Evolutionary conservation across 2,113 vertebrate species (phyloP).

Genomic region (Telmatochromis sp.): DNA sequence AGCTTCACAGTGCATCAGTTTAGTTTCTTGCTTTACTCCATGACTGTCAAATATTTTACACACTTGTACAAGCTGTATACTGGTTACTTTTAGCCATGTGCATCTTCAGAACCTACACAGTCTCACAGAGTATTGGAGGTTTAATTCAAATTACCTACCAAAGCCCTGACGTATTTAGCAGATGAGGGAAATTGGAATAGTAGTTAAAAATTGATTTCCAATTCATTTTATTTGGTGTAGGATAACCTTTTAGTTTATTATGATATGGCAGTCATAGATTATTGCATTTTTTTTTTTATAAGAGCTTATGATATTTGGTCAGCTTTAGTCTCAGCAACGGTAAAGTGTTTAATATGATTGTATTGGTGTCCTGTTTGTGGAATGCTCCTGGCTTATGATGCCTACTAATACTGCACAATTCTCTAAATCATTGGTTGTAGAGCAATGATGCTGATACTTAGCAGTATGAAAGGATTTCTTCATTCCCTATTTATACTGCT

Average conservation of each 20-base stretch:
- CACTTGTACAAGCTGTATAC: neutral
- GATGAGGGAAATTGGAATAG: neutral
- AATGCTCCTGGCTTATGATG: neutral
- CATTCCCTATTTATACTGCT: neutral
- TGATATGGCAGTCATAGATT: neutral
- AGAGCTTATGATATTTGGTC: neutral
- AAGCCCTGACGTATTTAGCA: neutral
- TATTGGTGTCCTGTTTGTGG: neutral
- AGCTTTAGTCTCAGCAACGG: neutral
- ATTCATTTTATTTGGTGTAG: neutral
- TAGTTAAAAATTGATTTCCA: neutral
- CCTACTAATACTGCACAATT: slow-evolving; percentile 45
- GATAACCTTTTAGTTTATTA: neutral
- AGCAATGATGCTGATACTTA: slow-evolving; percentile 39
- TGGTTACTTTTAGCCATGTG: neutral
- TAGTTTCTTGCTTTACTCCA: neutral
- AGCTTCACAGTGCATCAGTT: neutral
- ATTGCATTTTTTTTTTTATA: neutral
- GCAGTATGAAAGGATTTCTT: slow-evolving; percentile 24
- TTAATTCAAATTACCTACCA: slow-evolving; percentile 19
- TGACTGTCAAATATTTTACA: neutral
- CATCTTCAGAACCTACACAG: slow-evolving; percentile 10
- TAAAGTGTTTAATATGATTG: neutral
- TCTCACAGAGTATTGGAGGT: neutral
- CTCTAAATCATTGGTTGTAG: slow-evolving; percentile 48